Evolutionary conservation across 1,140 invertebrate genomes (phyloP).

Genomic region (Rhynchophorus ferrugineus): DNA sequence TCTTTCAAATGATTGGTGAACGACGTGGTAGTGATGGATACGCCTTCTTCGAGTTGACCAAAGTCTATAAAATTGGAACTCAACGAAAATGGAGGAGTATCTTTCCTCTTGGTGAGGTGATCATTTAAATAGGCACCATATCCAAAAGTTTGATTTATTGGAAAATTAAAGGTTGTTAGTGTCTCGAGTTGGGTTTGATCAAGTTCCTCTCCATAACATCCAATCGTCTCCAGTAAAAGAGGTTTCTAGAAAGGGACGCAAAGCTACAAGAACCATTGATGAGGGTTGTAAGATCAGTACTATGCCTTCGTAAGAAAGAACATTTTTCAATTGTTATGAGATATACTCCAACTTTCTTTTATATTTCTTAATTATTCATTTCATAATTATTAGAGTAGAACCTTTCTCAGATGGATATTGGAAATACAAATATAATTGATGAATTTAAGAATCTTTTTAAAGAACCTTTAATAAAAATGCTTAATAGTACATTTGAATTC

Average conservation of each 20-base stretch:
- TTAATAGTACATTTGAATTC: no score
- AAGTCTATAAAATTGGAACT: conserved; percentile 26
- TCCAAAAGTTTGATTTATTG: conserved; percentile 7
- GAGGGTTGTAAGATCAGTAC: no score
- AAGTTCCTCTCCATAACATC: conserved; percentile 13
- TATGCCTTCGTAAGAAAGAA: no score
- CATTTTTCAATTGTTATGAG: no score
- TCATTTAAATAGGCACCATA: conserved; percentile 26
- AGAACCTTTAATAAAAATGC: no score
- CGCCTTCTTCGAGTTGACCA: conserved; percentile 12
- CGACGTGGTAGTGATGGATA: background rate
- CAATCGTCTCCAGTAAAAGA: conserved; percentile 18
- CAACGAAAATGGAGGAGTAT: conserved; percentile 21
- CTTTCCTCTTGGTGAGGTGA: conserved; percentile 2
- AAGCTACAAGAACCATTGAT: no score
- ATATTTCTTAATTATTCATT: no score
- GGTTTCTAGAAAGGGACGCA: conserved; percentile 21
- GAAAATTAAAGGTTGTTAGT: conserved; percentile 8
- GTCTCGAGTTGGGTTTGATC: background rate
- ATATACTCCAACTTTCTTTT: no score
- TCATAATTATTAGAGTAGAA: no score
- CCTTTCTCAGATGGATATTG: no score
- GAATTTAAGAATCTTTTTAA: no score
- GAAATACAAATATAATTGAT: no score
- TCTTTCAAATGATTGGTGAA: conserved; percentile 13